Evolutionary conservation across 2,888 invertebrate genomes (phyloP), one percentile per base, ranked within the genome.

Genomic region (Penaeus monodon): DNA sequence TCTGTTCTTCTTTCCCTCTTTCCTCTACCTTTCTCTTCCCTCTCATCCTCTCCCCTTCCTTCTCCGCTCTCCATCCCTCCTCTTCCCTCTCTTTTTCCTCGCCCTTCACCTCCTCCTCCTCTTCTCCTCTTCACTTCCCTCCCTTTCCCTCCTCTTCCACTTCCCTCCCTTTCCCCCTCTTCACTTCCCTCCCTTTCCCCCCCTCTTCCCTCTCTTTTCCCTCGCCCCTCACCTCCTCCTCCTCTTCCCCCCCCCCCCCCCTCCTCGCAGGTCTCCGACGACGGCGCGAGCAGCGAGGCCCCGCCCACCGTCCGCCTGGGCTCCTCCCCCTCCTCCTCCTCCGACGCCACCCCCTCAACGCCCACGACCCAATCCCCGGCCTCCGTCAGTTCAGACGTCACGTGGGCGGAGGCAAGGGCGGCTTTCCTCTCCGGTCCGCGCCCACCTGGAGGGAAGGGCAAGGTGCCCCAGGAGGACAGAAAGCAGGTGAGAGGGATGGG

Each of bases 321-420:
- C 49, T 49, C 49, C 49, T 49, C 49, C 49, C 14, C 10, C 49
- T 49, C 49, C 14, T 49, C 49, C 49, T 49, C 49, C 49, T 49
- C 49, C 14, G 10, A 10, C 14, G 49, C 14, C 12, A 12, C 44
- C 27, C 12, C 77, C n/a, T 77, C 77, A 1, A 44, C 29, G 38
- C 44, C 44, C 77, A 29, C 77, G 17, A 33, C 33, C 20, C n/a
- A n/a, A 20, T 38, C n/a, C 7, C 77, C 77, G 17, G 44, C 77
- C 20, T 77, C 77, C 38, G 44, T 77, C 7, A 38, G 77, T 20
- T 77, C 77, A 38, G 77, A 38, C 27, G 77, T 38, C 20, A 22
- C 77, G 22, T 77, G 77, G 77, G 77, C 77, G 24, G 77, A 77
- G 49, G 38, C 77, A 1, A 77, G 77, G 77, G 49, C 77, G 20